A percentile compares a stretch with the other conserved stretches of the same genome.
These are phyloP conservation scores for Austrofundulus limnaeus DNA, from an alignment of 2,113 vertebrate species.

Conservation along the genomic window DNA sequence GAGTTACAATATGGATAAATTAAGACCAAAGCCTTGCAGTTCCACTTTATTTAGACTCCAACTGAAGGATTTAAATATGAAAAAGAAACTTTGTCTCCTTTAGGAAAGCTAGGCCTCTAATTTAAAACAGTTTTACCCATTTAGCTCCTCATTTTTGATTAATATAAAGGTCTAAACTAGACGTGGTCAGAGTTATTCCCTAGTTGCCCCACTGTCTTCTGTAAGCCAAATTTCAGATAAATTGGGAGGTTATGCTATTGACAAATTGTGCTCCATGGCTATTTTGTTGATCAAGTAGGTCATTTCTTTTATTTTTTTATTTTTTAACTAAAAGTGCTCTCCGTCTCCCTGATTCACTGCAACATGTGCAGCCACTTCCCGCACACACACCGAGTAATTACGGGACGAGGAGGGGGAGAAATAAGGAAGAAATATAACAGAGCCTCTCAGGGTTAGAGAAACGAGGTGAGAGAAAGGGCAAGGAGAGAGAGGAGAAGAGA, in stretches of 20 bases:
- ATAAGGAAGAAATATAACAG: constrained; percentile 29
- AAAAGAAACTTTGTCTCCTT: too few species aligned
- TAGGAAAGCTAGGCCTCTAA: too few species aligned
- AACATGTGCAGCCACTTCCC: constrained; percentile 51
- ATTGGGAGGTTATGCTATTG: background rate
- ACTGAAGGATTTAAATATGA: too few species aligned
- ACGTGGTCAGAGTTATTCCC: background rate
- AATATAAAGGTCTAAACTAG: too few species aligned
- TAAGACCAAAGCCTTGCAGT: too few species aligned
- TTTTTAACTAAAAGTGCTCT: constrained; percentile 1
- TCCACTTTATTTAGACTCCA: too few species aligned
- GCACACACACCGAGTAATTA: constrained; percentile 62
- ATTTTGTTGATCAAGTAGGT: background rate
- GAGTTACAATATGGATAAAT: too few species aligned
- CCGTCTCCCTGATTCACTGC: constrained; percentile 35
- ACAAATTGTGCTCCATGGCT: background rate
- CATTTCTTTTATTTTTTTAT: background rate
- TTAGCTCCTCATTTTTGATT: too few species aligned
- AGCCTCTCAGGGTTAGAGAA: constrained; percentile 16
- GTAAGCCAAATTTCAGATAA: background rate
- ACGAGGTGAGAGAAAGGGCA: constrained; percentile 44
- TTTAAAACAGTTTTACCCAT: background rate
- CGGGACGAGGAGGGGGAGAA: constrained; percentile 24
- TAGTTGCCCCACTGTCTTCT: background rate
- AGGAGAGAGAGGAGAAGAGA: constrained; percentile 9